Evolutionary conservation across 1,140 invertebrate genomes (phyloP).

Genomic region (Drosophila tsacasi): DNA sequence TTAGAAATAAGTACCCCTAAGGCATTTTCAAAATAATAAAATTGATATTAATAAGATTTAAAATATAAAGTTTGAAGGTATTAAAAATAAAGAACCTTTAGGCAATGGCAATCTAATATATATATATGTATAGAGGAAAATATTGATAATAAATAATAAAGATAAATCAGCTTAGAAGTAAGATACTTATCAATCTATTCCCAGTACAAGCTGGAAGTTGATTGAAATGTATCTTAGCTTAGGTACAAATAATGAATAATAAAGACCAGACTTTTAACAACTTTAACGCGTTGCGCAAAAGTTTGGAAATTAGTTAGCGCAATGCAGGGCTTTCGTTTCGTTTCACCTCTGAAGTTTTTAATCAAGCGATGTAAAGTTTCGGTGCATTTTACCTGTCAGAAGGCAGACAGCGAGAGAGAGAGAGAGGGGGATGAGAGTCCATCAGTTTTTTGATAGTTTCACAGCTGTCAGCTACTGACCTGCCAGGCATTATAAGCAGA

Average conservation of each 20-base stretch:
- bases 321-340: slow-evolving; percentile 16
- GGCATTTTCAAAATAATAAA: no score
- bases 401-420: neutral
- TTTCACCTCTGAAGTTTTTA: slow-evolving; percentile 24
- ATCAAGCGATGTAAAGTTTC: slow-evolving; percentile 31
- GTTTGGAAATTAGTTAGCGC: slow-evolving; percentile 33
- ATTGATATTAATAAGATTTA: no score
- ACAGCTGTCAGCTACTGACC: slow-evolving; percentile 37
- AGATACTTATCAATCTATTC: neutral
- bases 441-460: slow-evolving; percentile 29
- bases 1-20: no score
- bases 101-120: no score
- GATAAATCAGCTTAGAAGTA: no score
- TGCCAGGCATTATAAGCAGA: slow-evolving; percentile 22
- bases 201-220: no score
- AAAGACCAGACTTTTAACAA: neutral
- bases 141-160: no score
- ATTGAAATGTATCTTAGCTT: neutral
- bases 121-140: no score
- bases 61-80: no score
- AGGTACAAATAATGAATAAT: slow-evolving; percentile 5
- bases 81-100: no score
- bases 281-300: slow-evolving; percentile 17
- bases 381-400: slow-evolving; percentile 20
- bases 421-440: neutral